Base-by-base conservation (phyloP, 2,888 invertebrate species). In the Hydrotaea diabolus region DNA sequence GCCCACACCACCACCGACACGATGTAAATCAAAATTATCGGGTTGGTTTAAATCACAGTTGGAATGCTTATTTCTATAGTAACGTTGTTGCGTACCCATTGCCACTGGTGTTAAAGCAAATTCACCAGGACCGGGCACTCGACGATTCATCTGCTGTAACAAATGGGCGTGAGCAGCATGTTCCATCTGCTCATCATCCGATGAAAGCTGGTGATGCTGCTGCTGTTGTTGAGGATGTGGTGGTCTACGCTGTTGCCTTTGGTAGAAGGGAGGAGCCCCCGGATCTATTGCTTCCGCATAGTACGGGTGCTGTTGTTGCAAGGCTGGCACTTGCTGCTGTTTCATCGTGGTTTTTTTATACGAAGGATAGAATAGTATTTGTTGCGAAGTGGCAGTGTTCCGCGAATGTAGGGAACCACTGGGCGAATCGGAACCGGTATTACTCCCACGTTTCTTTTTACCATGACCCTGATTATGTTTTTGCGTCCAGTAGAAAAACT, bases 401-500 rank as follows among this genome's bases (percentile, higher is more conserved):
- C 91, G 91, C 69, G 91, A 90, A 39, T 91, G 91, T 46, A 91
- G 85, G 2, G 91, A 91, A 19, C 91, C 91, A 46, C 91, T 91
- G n/a, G 91, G 91, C 8, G 91, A 90, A 49, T 90, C 90, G 4
- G 89, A 88, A 21, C 89, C 89, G 9, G 87, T 87, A 21, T 86
- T 88, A 11, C 88, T 88, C 23, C 88, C 88, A 5, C 89, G 89
- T 75, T 91, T 92, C 86, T 91, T 91, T 77, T 91, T 91, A 75
- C 88, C 87, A 66, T 90, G 89, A 15, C 89, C 88, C 57, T 89
- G 89, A 83, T 91, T 91, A 59, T 91, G 90, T 80, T 92, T 92
- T 77, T 92, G 91, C 0, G 92, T 91, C 92, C 92, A 92, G 71
- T 92, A 91, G 80, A 92, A 92, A 55, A 91, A 91, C 74, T 92